Conservation (phyloP, 2,888 invertebrate genomes). For the Leucophora obtusa region DNA sequence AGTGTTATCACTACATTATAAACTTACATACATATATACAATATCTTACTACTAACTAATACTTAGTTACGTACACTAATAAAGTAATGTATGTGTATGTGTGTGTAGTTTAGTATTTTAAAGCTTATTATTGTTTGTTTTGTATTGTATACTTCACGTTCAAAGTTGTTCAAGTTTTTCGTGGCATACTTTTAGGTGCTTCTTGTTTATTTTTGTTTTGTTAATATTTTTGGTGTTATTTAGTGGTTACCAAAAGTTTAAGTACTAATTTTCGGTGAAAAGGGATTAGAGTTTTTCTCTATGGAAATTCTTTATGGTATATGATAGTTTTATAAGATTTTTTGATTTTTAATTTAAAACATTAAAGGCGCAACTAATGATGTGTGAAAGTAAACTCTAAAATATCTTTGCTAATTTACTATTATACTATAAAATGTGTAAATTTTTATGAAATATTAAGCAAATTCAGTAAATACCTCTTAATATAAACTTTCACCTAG, state of each 20-base stretch:
- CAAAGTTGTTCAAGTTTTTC: conserved; percentile 38
- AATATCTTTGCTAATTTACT: too few species aligned
- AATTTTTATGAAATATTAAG: too few species aligned
- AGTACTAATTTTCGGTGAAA: conserved; percentile 36
- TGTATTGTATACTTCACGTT: conserved; percentile 30
- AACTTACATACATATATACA: not conserved
- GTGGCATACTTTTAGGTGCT: conserved; percentile 52
- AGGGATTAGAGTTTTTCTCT: conserved; percentile 11
- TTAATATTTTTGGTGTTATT: conserved; percentile 24
- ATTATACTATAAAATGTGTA: too few species aligned
- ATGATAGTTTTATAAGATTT: conserved; percentile 37
- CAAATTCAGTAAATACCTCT: too few species aligned
- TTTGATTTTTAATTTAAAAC: conserved; percentile 37
- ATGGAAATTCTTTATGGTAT: conserved; percentile 6
- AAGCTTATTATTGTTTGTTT: conserved; percentile 41
- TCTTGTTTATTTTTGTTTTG: conserved; percentile 16
- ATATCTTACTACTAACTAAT: not conserved
- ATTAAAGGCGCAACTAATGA: too few species aligned
- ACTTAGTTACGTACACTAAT: not conserved
- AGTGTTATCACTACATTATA: conserved; percentile 26
- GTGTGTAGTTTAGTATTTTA: conserved; percentile 29
- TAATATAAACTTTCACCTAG: too few species aligned
- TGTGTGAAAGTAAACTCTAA: too few species aligned
- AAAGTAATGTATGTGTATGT: not conserved
- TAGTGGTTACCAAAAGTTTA: conserved; percentile 42